Base-by-base conservation (phyloP, 2,888 invertebrate genomes). In the Andrena bicolor region DNA sequence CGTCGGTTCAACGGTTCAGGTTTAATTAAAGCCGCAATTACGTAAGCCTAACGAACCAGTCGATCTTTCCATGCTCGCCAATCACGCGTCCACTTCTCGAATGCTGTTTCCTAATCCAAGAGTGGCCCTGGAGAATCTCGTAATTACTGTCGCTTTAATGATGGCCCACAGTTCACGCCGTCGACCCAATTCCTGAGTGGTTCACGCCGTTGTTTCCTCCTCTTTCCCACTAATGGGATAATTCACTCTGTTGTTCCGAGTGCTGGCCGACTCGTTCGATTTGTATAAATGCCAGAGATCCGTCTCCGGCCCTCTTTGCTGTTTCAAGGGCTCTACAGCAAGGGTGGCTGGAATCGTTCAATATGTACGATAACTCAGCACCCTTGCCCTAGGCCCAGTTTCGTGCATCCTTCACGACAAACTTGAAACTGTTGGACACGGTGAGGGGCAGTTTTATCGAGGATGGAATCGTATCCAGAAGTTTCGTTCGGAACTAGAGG, bases 81-180 rank as follows among this genome's bases (percentile, higher is more conserved):
- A 80, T 80, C 68, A 48, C 16, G 32, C 48, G 64, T 70, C 64
- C 83, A 60, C 53, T 82, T 74, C 71, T 32, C 56, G 26, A 51
- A 63, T 32, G 41, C 56, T 64, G 70, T 77, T 71, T 49, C 82
- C 73, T 68, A 81, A 80, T 56, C 32, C 68, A 20, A 41, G 41
- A 68, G 60, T 51, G 76, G 49, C 72, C 16, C 58, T 48, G 72
- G n/a, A 78, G 63, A 66, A 51, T 61, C 26, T 71, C 65, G 73
- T 71, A 84, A 84, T 84, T 80, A 73, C 76, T 68, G 75, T 76
- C 83, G 76, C 63, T 80, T 80, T 84, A 84, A 84, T 28, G 84
- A 80, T 53, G 80, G 76, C 61, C 63, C 76, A 73, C 80, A 76
- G 65, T 84, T 76, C 69, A 35, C 69, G 60, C 48, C 41, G 63